Conservation (phyloP, 92 coral and sea anemone species). For the Porites evermanni region DNA sequence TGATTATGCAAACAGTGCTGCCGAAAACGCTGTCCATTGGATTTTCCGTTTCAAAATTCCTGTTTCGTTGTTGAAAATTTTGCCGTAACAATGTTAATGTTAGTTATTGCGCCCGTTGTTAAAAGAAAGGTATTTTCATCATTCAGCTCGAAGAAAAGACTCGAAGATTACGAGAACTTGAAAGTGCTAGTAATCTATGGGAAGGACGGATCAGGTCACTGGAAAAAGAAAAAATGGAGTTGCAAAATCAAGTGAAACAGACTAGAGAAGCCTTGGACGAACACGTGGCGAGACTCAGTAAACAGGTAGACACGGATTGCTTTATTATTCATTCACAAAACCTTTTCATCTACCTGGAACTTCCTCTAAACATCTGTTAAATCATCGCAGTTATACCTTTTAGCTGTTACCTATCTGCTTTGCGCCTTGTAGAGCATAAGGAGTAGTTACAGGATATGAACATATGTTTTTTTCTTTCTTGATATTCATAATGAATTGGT, state of each 20-base stretch:
- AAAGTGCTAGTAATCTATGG: slow-evolving; percentile 88
- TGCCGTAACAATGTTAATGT: neutral
- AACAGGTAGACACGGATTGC: slow-evolving; percentile 71
- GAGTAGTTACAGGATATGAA: too few species aligned
- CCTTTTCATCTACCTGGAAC: neutral
- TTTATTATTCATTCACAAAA: too few species aligned
- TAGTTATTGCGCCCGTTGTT: neutral
- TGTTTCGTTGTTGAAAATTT: neutral
- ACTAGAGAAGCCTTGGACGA: slow-evolving; percentile 91
- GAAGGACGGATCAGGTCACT: slow-evolving; percentile 94
- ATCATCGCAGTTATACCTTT: too few species aligned
- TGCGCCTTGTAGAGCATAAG: too few species aligned
- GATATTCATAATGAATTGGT: too few species aligned
- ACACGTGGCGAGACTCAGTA: slow-evolving; percentile 91
- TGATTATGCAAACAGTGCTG: too few species aligned
- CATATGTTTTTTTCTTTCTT: too few species aligned
- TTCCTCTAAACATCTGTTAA: neutral
- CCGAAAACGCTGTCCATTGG: too few species aligned
- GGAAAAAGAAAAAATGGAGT: slow-evolving; percentile 87
- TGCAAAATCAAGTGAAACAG: slow-evolving; percentile 78
- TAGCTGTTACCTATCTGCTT: too few species aligned
- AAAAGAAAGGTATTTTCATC: neutral
- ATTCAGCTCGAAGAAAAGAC: slow-evolving; percentile 93
- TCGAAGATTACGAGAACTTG: slow-evolving; percentile 84
- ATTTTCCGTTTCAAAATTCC: too few species aligned